Conservation (phyloP, 2,113 vertebrate genomes). For the Cavia aperea region DNA sequence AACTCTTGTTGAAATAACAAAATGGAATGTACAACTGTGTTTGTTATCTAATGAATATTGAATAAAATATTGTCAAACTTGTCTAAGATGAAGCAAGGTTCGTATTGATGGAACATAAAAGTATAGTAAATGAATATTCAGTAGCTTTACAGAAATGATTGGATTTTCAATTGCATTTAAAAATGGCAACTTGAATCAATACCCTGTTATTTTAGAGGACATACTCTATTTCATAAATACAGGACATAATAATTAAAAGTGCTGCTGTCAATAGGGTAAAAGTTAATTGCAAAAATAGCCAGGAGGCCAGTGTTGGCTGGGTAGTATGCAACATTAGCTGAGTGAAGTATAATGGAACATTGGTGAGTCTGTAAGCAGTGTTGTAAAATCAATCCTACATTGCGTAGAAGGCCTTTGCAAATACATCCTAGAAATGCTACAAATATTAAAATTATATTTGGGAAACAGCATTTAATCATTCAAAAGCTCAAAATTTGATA, state of each 20-base stretch:
- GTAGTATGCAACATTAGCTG: constrained; percentile 43
- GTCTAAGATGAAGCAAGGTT: constrained; percentile 8
- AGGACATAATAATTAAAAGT: constrained; percentile 61
- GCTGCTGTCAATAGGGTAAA: constrained; percentile 45
- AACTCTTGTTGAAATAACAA: constrained; percentile 36
- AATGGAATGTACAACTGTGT: not conserved
- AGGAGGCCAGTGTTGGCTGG: constrained; percentile 8
- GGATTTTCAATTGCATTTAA: constrained; percentile 63
- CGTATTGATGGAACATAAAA: constrained; percentile 47
- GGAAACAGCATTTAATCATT: not conserved
- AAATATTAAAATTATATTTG: constrained; percentile 36
- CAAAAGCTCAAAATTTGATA: constrained; percentile 1
- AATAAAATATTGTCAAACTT: constrained; percentile 29
- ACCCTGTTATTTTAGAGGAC: constrained; percentile 55
- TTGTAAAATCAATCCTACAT: constrained; percentile 43
- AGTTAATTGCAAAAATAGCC: constrained; percentile 59
- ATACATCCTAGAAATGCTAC: constrained; percentile 7
- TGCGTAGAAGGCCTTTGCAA: not conserved
- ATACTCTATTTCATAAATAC: constrained; percentile 61
- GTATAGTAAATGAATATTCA: constrained; percentile 54
- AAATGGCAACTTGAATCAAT: constrained; percentile 62
- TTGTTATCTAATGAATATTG: constrained; percentile 8
- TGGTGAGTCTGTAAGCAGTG: constrained; percentile 30
- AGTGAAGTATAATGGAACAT: not conserved
- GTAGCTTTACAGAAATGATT: constrained; percentile 52